Evolutionary conservation across 2,797 vertebrate species (phyloP).

Genomic region (Poeciliopsis paucimaculata): DNA sequence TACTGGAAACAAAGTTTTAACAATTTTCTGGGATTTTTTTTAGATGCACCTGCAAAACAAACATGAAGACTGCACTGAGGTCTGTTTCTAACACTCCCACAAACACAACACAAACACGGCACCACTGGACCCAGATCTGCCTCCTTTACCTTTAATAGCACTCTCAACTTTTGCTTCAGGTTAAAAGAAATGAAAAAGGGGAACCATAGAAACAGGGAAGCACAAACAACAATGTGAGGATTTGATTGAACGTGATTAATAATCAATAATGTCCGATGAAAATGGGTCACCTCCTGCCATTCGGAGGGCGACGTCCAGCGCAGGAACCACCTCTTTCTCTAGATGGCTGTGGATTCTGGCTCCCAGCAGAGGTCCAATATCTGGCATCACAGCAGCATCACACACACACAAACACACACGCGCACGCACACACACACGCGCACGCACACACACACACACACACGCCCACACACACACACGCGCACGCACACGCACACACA

Average conservation of each 20-base stretch:
- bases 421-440: neutral
- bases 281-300: conserved; percentile 87
- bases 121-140: conserved; percentile 48
- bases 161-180: conserved; percentile 88
- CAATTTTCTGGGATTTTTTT: neutral
- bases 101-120: conserved; percentile 49
- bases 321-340: conserved; percentile 86
- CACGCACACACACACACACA: neutral
- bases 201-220: conserved; percentile 35
- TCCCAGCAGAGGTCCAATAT: conserved; percentile 88
- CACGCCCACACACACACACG: neutral
- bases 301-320: conserved; percentile 85
- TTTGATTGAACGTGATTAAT: neutral
- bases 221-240: conserved; percentile 10
- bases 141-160: conserved; percentile 87
- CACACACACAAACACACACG: neutral
- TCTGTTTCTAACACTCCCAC: conserved; percentile 28
- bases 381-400: conserved; percentile 66
- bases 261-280: neutral
- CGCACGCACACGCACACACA: neutral
- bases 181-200: conserved; percentile 69
- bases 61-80: neutral
- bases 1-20: neutral
- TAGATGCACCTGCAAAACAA: neutral
- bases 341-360: conserved; percentile 85